Conservation (phyloP, 2,888 invertebrate genomes). For the Sturmia bella region DNA sequence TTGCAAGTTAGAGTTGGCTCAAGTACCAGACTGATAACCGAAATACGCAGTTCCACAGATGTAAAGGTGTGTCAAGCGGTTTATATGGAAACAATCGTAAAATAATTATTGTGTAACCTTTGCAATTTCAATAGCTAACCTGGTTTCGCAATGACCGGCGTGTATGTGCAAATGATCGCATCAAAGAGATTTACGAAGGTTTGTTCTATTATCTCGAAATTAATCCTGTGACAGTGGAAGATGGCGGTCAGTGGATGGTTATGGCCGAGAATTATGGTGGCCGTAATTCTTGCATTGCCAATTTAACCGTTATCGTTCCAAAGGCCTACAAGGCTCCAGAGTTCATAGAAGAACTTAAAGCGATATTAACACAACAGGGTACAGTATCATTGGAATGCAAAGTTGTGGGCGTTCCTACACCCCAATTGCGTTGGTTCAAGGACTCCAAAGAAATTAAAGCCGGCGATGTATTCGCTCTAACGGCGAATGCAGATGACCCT, state of each 20-base stretch:
- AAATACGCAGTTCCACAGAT: conserved; percentile 90
- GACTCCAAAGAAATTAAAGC: conserved; percentile 94
- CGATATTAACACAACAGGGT: conserved; percentile 92
- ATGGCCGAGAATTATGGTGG: conserved; percentile 90
- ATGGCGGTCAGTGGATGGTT: conserved; percentile 93
- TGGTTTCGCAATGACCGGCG: conserved; percentile 93
- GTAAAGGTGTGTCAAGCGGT: conserved; percentile 85
- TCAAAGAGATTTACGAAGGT: conserved; percentile 90
- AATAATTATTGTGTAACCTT: neutral
- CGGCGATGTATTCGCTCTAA: conserved; percentile 93
- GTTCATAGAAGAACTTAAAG: conserved; percentile 92
- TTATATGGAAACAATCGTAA: neutral
- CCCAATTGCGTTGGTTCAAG: conserved; percentile 89
- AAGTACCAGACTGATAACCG: conserved; percentile 91
- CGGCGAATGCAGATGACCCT: conserved; percentile 91
- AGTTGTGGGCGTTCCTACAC: conserved; percentile 94
- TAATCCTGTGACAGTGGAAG: conserved; percentile 90
- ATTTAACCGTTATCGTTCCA: conserved; percentile 91
- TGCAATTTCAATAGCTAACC: conserved; percentile 85
- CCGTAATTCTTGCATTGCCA: conserved; percentile 88
- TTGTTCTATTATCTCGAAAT: conserved; percentile 93
- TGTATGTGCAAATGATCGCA: conserved; percentile 88
- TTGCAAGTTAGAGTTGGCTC: conserved; percentile 95
- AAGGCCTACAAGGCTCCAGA: conserved; percentile 94
- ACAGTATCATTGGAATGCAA: conserved; percentile 95